Base-by-base conservation (phyloP, 2,797 vertebrate species). In the Gymnoscopelus braueri region DNA sequence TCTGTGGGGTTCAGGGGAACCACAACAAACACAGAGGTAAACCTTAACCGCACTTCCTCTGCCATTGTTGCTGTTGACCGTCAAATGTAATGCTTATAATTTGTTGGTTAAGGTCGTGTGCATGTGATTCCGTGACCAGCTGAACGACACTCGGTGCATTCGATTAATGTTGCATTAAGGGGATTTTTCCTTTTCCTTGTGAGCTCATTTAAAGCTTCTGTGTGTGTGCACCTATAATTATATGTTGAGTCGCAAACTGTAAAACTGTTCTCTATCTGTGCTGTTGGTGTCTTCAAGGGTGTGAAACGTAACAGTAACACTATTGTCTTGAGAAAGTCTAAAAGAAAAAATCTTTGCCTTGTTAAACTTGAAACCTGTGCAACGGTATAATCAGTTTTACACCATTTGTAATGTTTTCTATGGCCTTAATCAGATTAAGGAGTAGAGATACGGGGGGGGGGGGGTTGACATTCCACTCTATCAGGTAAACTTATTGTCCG, bases 341-440 rank as follows among this genome's bases (percentile, higher is more conserved):
- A 35, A 29, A 29, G 26, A 29, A 63, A 24, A 50, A 24, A 13
- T 10, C 10, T n/a, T 15, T 52, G 51, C 54, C 44, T 32, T 29
- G 15, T 48, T 23, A 60, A 52, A 24, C 6, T 67, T 5, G 24
- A 35, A 67, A 58, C 19, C 7, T 24, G 10, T 2, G 32, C 6
- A 2, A 51, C 56, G 4, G 3, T 60, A 49, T 53, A 29, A 50
- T 53, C 10, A 5, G 14, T 51, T 72, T 19, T 55, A 61, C 67
- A 78, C 63, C 4, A 52, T 64, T 73, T 55, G 4, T 35, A 35
- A 8, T 62, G 51, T 51, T 35, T 58, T n/a, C 66, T 60, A 55
- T 52, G 77, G 55, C 71, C 68, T 83, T 62, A 54, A 19, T 47
- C 12, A 80, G 58, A 71, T 47, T 61, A 44, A 35, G 19, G 47